phyloP scores from a whole-genome alignment of 2,113 vertebrate species.

The Pluvianellus socialis region DNA sequence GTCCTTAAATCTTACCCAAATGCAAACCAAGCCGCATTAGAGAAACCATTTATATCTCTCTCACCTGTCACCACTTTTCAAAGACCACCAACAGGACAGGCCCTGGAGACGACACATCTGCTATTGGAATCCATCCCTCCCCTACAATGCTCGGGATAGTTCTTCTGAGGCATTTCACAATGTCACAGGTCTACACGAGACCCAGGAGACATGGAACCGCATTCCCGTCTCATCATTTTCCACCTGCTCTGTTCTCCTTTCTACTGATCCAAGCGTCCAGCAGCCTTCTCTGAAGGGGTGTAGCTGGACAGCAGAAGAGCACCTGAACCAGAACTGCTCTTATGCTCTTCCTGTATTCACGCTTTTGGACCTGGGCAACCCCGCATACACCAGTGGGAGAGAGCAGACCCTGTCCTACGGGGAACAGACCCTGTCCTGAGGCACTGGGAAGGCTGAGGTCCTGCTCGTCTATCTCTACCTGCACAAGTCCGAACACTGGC shows the following conservation, averaged over 20 bases:
- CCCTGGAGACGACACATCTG: background rate
- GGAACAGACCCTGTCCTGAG: background rate
- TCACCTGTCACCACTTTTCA: background rate
- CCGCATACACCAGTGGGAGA: background rate
- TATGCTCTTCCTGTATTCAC: background rate
- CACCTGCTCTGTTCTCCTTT: background rate
- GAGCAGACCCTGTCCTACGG: background rate
- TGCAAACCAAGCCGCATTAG: background rate
- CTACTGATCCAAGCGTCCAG: background rate
- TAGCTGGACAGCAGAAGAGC: background rate
- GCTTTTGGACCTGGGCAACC: background rate
- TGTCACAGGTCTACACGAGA: background rate
- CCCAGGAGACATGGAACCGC: background rate
- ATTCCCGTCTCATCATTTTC: background rate
- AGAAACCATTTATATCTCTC: background rate
- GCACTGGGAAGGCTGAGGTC: background rate
- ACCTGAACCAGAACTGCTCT: background rate
- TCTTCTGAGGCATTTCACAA: background rate
- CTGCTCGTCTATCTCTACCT: background rate
- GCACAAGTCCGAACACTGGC: fast-evolving
- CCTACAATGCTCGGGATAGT: background rate
- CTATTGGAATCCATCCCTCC: background rate
- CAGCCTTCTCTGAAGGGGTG: background rate
- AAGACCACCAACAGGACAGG: background rate
- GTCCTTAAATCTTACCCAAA: background rate